Evolutionary conservation across 2,888 invertebrate genomes (phyloP), one percentile per base, ranked within the genome.

Genomic region (Chloroclystis v-ata): DNA sequence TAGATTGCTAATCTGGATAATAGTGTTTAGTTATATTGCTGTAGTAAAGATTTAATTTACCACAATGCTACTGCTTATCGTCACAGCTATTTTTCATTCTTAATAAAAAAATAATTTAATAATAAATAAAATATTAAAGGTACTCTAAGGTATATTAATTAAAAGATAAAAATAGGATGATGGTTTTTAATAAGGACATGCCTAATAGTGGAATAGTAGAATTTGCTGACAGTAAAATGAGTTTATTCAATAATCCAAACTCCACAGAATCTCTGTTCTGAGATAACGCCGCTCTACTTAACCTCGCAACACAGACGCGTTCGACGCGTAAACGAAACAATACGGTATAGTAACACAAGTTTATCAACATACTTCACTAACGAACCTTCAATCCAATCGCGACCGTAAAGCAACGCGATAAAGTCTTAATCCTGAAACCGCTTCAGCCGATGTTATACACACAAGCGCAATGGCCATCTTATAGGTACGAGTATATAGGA

Each of bases 241-340:
- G 8, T 41, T 41, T 41, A 28, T 64, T 66, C 57, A 69, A 65
- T 77, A 80, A 79, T 73, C 72, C 67, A 59, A 75, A 69, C 86
- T 86, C 87, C 65, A 85, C 70, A 70, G 82, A 78, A 81, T 78
- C 78, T 78, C 78, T 86, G 82, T 87, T 78, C 85, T 53, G 73
- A 85, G 85, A 85, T 85, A 85, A 86, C 82, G 68, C 84, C 85
- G 87, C 87, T 86, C 87, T 85, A 86, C 87, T 87, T 87, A 86
- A 86, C 87, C 83, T 83, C 82, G 75, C 72, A 82, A 84, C 85
- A 86, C 84, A 84, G 78, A 83, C 76, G 77, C 78, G 78, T 20
- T 5, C 80, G 78, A 77, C 79, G 79, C 80, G 81, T 84, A 82
- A 85, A 84, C 84, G 84, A 83, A 86, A 87, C 86, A 87, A 87